phyloP scores from a whole-genome alignment of 2,797 vertebrate genomes.

The Parauchenoglanis punctatus region DNA sequence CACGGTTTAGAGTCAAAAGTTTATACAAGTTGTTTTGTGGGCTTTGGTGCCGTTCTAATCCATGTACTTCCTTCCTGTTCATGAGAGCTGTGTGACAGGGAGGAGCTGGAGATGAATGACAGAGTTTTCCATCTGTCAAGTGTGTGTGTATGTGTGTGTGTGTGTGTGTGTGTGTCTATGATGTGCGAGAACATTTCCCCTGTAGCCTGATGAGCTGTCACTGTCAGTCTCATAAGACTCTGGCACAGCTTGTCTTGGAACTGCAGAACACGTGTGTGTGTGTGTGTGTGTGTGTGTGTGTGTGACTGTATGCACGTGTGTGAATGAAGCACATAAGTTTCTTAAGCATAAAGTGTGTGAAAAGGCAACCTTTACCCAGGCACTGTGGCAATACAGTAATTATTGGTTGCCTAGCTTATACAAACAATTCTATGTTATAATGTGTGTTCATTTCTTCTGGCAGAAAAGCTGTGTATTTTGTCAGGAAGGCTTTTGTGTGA shows the following conservation, averaged over 20 bases:
- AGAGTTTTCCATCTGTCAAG: conserved; percentile 51
- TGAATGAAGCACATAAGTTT: conserved; percentile 16
- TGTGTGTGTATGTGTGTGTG: conserved; percentile 32
- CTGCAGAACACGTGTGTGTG: neutral
- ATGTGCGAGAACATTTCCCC: conserved; percentile 43
- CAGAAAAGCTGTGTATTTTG: conserved; percentile 17
- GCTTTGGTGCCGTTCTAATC: conserved; percentile 37
- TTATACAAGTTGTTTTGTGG: conserved; percentile 40
- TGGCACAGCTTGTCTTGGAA: conserved; percentile 58
- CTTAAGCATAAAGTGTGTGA: conserved; percentile 32
- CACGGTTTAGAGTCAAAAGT: conserved; percentile 28
- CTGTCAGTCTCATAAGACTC: conserved; percentile 41
- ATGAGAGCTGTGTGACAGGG: conserved; percentile 49
- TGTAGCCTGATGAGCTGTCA: conserved; percentile 37
- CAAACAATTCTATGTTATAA: conserved; percentile 10
- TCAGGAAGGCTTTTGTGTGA: conserved; percentile 17
- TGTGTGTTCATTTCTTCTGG: neutral
- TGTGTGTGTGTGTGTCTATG: conserved; percentile 41
- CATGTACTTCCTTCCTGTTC: conserved; percentile 51
- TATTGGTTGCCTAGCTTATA: conserved; percentile 14
- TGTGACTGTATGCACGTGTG: conserved; percentile 5
- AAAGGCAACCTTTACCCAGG: conserved; percentile 11
- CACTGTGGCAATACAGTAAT: conserved; percentile 19
- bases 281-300: conserved; percentile 1
- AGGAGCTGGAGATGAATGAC: conserved; percentile 50